These are phyloP conservation scores for Homarus gammarus DNA, from an alignment of 2,888 invertebrate species.

Conservation along the genomic window DNA sequence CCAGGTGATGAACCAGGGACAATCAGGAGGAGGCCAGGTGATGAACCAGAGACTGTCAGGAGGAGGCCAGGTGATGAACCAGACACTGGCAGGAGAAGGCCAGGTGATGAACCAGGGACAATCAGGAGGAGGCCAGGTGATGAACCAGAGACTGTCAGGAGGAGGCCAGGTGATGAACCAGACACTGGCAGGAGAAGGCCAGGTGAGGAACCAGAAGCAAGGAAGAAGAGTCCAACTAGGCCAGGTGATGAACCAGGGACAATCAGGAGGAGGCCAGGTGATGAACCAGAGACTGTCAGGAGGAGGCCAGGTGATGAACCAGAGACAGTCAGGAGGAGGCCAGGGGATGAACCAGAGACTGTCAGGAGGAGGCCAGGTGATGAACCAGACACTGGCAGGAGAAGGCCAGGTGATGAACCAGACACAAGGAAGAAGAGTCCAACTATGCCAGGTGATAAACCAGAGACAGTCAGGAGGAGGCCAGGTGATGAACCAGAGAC, in stretches of 20 bases:
- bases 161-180: conserved; percentile 27
- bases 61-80: conserved; percentile 21
- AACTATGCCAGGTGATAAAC: conserved; percentile 14
- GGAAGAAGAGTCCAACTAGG: conserved; percentile 5
- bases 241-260: conserved; percentile 32
- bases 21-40: too few species aligned
- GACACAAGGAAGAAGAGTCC: not conserved
- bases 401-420: not conserved
- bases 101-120: conserved; percentile 5
- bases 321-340: conserved; percentile 48
- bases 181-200: conserved; percentile 8
- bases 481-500: conserved; percentile 20
- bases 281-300: not conserved
- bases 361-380: conserved; percentile 19
- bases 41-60: not conserved
- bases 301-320: conserved; percentile 58
- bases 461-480: not conserved
- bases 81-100: not conserved
- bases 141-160: not conserved
- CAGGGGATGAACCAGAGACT: conserved; percentile 63
- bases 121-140: not conserved
- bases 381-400: conserved; percentile 8
- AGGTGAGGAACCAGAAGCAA: conserved; percentile 17
- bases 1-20: conserved; percentile 14
- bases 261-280: conserved; percentile 18